A percentile compares a stretch with the other conserved stretches of the same genome.
These are phyloP conservation scores for Pollenia griseotomentosa DNA, from an alignment of 2,888 invertebrate genomes.

Conservation along the genomic window DNA sequence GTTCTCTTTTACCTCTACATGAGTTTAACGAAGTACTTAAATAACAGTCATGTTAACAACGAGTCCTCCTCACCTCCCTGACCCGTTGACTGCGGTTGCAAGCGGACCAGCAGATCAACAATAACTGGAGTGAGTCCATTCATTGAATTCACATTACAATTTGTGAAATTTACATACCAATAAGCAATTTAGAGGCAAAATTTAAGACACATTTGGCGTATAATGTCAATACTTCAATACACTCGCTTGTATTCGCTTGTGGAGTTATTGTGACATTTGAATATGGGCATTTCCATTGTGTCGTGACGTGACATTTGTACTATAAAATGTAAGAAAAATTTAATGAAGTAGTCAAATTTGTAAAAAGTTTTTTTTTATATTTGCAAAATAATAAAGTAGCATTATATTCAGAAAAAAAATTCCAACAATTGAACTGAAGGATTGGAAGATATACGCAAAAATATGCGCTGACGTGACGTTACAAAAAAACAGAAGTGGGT, in stretches of 20 bases:
- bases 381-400: too few relatives aligned
- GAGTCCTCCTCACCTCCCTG: not conserved
- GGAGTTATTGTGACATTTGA: too few relatives aligned
- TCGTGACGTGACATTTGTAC: too few relatives aligned
- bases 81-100: not conserved
- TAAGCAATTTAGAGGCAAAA: slow-evolving; percentile 47
- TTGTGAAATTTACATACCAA: slow-evolving; percentile 57
- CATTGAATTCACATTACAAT: slow-evolving; percentile 51
- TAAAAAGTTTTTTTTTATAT: too few relatives aligned
- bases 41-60: slow-evolving; percentile 16
- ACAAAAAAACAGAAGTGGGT: too few relatives aligned
- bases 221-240: slow-evolving; percentile 20
- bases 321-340: too few relatives aligned
- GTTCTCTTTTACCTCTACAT: not conserved
- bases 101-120: slow-evolving; percentile 17
- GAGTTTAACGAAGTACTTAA: not conserved
- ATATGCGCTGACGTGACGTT: too few relatives aligned
- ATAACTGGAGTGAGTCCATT: slow-evolving; percentile 12
- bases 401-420: too few relatives aligned
- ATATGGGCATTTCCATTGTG: too few relatives aligned
- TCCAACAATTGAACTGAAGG: too few relatives aligned
- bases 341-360: too few relatives aligned
- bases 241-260: not conserved
- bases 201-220: slow-evolving; percentile 40
- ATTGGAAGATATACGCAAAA: too few relatives aligned